phyloP scores from a whole-genome alignment of 2,888 invertebrate species.

The Lycocerus yunnanus region DNA sequence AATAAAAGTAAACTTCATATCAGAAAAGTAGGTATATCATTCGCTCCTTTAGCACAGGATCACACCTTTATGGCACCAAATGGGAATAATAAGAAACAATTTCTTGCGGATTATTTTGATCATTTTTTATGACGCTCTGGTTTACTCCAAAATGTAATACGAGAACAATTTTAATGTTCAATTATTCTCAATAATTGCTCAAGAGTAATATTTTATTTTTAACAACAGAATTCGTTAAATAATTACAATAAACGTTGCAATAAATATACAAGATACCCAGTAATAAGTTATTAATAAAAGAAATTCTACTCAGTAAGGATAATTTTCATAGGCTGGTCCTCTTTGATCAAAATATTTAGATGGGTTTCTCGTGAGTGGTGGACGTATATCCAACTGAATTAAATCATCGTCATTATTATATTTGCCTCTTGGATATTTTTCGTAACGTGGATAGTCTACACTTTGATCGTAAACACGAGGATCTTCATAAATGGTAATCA shows the following conservation, averaged over 20 bases:
- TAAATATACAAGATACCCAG: too few relatives aligned
- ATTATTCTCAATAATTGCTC: too few relatives aligned
- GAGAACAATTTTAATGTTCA: neutral
- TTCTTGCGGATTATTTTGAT: neutral
- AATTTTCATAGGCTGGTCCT: conserved; percentile 9
- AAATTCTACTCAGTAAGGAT: neutral
- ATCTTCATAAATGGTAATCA: conserved; percentile 54
- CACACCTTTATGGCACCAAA: neutral
- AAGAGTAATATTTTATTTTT: too few relatives aligned
- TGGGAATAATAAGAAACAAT: conserved; percentile 10
- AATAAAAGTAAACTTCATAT: neutral
- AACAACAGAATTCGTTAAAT: too few relatives aligned
- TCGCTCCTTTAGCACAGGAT: neutral
- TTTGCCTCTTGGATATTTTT: conserved; percentile 10
- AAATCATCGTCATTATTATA: conserved; percentile 39
- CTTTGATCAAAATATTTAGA: conserved; percentile 19
- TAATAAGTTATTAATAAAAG: neutral
- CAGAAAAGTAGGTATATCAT: neutral
- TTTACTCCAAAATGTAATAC: neutral
- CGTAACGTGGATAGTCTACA: conserved; percentile 19
- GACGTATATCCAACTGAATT: conserved; percentile 41
- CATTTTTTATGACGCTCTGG: neutral
- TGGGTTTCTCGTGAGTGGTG: conserved; percentile 26
- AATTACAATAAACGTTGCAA: neutral
- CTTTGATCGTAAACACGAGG: conserved; percentile 40